Evolutionary conservation across 1,140 invertebrate species (phyloP).

Genomic region (Triops longicaudatus): DNA sequence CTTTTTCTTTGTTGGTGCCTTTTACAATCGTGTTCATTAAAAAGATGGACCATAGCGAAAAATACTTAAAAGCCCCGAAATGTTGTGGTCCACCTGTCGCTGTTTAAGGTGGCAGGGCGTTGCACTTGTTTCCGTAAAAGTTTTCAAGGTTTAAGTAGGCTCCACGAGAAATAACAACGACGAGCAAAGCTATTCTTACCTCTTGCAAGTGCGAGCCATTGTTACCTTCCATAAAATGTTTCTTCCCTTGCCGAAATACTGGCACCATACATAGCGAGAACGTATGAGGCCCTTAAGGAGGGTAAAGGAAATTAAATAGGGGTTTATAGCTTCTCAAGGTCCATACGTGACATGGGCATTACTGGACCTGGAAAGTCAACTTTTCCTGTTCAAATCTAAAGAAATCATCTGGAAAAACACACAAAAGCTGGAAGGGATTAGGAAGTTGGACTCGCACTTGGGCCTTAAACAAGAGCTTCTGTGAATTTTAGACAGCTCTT

Average conservation of each 20-base stretch:
- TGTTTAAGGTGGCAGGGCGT: not conserved
- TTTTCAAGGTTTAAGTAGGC: not conserved
- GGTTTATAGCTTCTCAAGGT: constrained; percentile 3
- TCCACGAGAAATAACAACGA: not conserved
- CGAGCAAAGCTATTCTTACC: not conserved
- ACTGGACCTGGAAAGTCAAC: not conserved
- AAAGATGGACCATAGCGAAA: not conserved
- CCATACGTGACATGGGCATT: constrained; percentile 1
- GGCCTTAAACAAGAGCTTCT: not conserved
- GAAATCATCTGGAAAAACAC: not conserved
- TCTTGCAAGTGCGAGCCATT: not conserved
- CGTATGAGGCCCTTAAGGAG: not conserved
- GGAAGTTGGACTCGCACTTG: not conserved
- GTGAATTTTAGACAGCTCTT: not conserved
- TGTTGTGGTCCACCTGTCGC: constrained; percentile 6
- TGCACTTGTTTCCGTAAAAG: not conserved
- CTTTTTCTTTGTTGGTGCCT: not conserved
- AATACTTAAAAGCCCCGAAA: not conserved
- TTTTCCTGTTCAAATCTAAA: not conserved
- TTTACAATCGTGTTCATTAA: not conserved
- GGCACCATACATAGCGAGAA: not conserved
- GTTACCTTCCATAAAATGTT: constrained; percentile 3
- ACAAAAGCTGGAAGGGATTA: not conserved
- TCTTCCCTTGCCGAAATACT: not conserved
- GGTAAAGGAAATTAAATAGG: not conserved